Evolutionary conservation across 1,140 invertebrate genomes (phyloP), one percentile per base, ranked within the genome.

Genomic region (Centruroides sculpturatus): DNA sequence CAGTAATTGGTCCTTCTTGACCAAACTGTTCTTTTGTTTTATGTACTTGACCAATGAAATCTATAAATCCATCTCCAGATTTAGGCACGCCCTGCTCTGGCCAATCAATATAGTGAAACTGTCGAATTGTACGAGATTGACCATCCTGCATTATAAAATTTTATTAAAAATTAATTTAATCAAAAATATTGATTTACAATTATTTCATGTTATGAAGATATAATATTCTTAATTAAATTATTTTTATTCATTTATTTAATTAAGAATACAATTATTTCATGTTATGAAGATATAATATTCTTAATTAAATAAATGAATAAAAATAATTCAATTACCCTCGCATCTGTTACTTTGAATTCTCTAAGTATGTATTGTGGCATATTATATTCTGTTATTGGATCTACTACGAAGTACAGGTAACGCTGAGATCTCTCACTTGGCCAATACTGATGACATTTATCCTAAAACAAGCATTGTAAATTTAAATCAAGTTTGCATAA

Each of bases 11-110:
- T n/a, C 97, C 96, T 72, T 98, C 94, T 73, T 98, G 92, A 35
- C 97, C 97, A 76, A 99, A 99, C 74, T 99, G 94, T 73, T 98
- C 92, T 76, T 99, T 99, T 41, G 97, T 99, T 79, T 99, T 98
- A 77, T 99, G 96, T 47, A 99, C 95, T 75, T 99, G 95, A n/a
- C 93, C 92, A 68, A 98, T 93, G 71, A 95, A 94, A 74, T 96
- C 91, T 65, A 99, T 97, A 74, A 99, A 98, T 34, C 90, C 91
- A 72, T 99, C 95, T 2, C 92, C 95, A 47, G 89, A 92, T 73
- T 98, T 97, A 1, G 96, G 96, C 34, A 98, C 92, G 57, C 92
- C 92, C 47, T 65, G 74, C 73, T 99, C 95, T 0, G 96, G 95
- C 96, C 96, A 99, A 72, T 99, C 95, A 57, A 90, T 95, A 76